Conservation (phyloP, 2,113 vertebrate species). For the Dasypus novemcinctus region DNA sequence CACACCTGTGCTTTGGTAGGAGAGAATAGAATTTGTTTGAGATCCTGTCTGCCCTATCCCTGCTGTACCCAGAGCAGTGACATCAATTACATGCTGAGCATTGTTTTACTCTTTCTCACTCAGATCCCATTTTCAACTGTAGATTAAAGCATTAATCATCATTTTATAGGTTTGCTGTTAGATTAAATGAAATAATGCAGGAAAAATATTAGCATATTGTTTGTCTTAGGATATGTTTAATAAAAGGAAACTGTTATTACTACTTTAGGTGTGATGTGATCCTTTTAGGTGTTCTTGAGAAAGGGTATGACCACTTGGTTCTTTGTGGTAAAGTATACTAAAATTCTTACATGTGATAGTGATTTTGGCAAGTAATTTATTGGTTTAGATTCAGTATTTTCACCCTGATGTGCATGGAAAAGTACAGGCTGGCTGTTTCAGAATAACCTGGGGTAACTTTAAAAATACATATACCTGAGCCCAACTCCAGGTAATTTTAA, state of each 20-base stretch:
- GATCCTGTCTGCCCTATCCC: background rate
- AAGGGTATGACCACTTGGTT: background rate
- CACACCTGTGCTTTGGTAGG: background rate
- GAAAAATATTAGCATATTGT: background rate
- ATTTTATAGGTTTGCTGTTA: background rate
- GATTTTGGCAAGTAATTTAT: background rate
- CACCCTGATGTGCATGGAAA: background rate
- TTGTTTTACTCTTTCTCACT: background rate
- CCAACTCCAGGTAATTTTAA: background rate
- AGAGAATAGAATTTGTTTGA: background rate
- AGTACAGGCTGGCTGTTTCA: background rate
- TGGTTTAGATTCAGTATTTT: background rate
- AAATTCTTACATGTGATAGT: background rate
- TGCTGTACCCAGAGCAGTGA: background rate
- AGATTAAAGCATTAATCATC: background rate
- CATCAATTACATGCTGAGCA: background rate
- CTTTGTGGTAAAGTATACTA: background rate
- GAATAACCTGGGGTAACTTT: background rate
- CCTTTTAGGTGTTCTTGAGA: background rate
- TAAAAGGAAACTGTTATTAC: background rate
- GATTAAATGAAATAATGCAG: background rate
- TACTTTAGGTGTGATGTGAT: background rate
- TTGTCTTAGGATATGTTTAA: background rate
- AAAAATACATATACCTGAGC: background rate
- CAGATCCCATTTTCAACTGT: background rate